These are phyloP conservation scores for Wiebesia pumilae DNA, from an alignment of 1,140 invertebrate species.

Conservation along the genomic window DNA sequence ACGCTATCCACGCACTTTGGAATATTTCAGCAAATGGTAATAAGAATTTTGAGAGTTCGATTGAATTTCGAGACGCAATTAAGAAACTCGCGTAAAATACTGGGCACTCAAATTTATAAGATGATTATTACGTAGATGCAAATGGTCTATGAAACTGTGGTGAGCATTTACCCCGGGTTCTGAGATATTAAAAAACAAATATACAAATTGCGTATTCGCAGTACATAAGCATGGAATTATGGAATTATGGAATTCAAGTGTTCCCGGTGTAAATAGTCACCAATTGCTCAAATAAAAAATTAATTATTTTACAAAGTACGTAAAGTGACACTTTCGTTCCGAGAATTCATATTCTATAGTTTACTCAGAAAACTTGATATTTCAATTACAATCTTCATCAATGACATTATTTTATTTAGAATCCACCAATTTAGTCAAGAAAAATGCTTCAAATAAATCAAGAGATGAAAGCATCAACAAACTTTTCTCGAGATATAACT, in stretches of 20 bases:
- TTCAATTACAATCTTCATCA: neutral
- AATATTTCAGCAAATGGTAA: too few relatives aligned
- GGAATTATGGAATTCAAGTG: conserved; percentile 12
- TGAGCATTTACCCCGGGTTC: conserved; percentile 53
- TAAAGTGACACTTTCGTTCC: conserved; percentile 12
- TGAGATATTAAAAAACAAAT: neutral
- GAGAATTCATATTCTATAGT: conserved; percentile 40
- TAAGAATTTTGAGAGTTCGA: too few relatives aligned
- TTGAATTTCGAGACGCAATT: too few relatives aligned
- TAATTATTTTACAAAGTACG: neutral
- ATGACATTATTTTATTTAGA: neutral
- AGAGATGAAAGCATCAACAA: neutral
- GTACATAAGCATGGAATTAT: neutral
- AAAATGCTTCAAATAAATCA: neutral
- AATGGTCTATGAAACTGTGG: neutral
- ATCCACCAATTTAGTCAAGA: neutral
- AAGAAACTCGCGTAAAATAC: too few relatives aligned
- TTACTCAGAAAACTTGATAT: neutral
- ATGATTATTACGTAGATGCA: too few relatives aligned
- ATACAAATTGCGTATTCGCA: neutral
- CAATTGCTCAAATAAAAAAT: neutral
- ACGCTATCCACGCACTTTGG: too few relatives aligned
- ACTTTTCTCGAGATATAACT: neutral
- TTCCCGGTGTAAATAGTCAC: conserved; percentile 12
- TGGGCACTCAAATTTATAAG: too few relatives aligned